These are phyloP conservation scores for Lycaon pictus DNA, from an alignment of 2,113 vertebrate species.

Conservation along the genomic window DNA sequence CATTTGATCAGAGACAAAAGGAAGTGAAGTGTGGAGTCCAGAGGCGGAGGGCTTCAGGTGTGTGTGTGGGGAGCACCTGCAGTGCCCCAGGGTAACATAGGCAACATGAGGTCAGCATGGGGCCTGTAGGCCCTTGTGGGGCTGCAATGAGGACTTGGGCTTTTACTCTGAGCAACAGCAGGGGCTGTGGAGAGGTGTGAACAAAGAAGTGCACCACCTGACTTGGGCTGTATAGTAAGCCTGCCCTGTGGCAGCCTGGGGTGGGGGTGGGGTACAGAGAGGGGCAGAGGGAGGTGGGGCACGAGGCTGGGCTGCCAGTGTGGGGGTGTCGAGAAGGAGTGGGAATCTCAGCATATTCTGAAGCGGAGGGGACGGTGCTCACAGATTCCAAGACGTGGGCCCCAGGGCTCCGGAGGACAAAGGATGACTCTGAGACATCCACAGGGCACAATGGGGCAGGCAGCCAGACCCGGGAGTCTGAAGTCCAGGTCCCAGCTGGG, in stretches of 20 bases:
- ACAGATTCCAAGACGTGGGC: background rate
- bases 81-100: background rate
- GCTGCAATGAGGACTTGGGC: background rate
- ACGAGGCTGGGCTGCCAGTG: background rate
- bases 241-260: background rate
- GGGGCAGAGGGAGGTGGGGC: background rate
- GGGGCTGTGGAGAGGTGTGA: background rate
- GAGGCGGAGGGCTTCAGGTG: too few relatives aligned
- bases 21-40: background rate
- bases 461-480: background rate
- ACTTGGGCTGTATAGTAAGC: background rate
- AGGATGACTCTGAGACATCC: background rate
- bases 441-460: fast-evolving
- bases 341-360: background rate
- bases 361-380: background rate
- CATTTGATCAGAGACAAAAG: background rate
- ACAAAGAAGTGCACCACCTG: background rate
- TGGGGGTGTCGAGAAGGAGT: background rate
- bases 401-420: too few relatives aligned
- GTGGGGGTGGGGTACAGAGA: background rate
- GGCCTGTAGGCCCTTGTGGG: background rate
- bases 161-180: too few relatives aligned
- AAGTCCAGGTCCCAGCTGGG: background rate
- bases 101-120: background rate
- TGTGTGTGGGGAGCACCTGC: background rate